Percentiles rank a stretch among this genome's conserved stretches.
Evolutionary conservation across 92 coral and sea anemone species (phyloP).

Genomic region (Epizoanthus scotinus): DNA sequence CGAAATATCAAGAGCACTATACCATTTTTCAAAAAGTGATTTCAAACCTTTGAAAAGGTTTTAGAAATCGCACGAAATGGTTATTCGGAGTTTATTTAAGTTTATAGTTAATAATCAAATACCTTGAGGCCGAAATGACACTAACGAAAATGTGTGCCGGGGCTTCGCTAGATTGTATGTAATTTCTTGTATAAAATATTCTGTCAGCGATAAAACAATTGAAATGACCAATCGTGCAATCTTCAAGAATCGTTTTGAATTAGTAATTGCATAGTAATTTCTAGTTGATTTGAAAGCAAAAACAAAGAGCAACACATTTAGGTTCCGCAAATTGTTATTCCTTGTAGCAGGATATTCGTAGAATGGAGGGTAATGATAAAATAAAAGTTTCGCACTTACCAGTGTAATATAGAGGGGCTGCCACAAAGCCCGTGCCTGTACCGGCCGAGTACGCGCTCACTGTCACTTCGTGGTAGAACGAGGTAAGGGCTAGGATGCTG

Average conservation of each 20-base stretch:
- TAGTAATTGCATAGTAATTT: background rate
- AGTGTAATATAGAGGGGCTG: conserved; percentile 79
- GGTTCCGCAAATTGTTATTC: conserved; percentile 9
- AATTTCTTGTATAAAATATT: too few relatives aligned
- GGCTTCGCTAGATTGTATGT: too few relatives aligned
- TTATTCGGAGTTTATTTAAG: background rate
- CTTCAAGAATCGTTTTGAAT: background rate
- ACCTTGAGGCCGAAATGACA: background rate
- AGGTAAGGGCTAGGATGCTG: conserved; percentile 71
- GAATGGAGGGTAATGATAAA: background rate
- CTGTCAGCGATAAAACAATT: background rate
- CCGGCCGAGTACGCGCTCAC: conserved; percentile 76
- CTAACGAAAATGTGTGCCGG: background rate
- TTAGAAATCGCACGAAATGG: background rate
- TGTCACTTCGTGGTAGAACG: conserved; percentile 69
- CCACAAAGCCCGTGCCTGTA: conserved; percentile 73
- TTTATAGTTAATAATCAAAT: background rate
- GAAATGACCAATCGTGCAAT: background rate
- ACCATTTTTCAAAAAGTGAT: background rate
- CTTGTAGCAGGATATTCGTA: background rate
- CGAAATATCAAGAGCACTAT: background rate
- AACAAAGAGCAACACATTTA: background rate
- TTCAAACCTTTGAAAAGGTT: background rate
- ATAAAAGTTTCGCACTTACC: conserved; percentile 47
- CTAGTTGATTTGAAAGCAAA: background rate